These are phyloP conservation scores for Pararge aegeria DNA, from an alignment of 1,140 invertebrate genomes.

Conservation along the genomic window DNA sequence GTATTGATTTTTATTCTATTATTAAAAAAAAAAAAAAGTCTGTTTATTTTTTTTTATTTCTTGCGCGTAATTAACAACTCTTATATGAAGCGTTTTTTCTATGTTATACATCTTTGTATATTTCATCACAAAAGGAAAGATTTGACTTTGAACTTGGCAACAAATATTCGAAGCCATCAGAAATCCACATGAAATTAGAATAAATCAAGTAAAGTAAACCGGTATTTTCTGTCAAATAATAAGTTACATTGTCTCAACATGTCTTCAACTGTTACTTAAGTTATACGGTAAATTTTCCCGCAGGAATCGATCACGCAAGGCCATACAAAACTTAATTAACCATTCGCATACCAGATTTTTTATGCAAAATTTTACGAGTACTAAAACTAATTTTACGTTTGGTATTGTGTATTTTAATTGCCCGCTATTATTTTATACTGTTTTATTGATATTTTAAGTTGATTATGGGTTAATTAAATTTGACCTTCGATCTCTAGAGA, in stretches of 20 bases:
- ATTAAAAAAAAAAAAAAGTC: too few relatives aligned
- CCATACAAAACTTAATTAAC: conserved; percentile 32
- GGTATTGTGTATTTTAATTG: neutral
- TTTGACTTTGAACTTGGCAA: too few relatives aligned
- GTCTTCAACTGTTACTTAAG: conserved; percentile 33
- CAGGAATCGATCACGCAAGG: conserved; percentile 63
- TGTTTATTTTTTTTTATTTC: too few relatives aligned
- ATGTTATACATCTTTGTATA: too few relatives aligned
- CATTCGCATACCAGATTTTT: conserved; percentile 16
- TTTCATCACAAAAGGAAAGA: too few relatives aligned
- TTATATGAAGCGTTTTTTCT: too few relatives aligned
- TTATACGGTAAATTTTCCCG: conserved; percentile 46
- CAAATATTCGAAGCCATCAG: too few relatives aligned
- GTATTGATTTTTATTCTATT: too few relatives aligned
- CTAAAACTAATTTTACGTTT: neutral
- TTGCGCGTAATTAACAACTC: too few relatives aligned
- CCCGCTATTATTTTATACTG: neutral
- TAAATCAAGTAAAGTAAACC: too few relatives aligned
- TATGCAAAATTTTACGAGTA: too few relatives aligned
- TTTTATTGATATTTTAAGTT: neutral
- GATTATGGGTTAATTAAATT: neutral
- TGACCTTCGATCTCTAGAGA: neutral
- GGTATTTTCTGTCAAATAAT: conserved; percentile 5
- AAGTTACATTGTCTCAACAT: conserved; percentile 39
- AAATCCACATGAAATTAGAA: too few relatives aligned